A percentile compares a stretch with the other conserved stretches of the same genome.
phyloP scores from a whole-genome alignment of 2,888 invertebrate genomes.

The Drosophila stalkeri region DNA sequence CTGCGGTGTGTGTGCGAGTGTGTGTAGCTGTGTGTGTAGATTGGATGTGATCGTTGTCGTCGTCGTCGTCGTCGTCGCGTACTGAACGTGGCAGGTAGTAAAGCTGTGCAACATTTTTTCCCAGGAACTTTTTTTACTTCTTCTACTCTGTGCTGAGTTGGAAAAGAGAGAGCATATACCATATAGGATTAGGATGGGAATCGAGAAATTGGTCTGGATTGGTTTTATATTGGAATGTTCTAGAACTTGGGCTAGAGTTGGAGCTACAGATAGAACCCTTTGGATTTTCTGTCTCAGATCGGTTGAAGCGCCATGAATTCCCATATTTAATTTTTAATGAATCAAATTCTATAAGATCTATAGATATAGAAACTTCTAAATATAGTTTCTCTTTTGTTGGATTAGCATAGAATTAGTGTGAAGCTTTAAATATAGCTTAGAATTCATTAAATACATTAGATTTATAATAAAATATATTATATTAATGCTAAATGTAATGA shows the following conservation, averaged over 20 bases:
- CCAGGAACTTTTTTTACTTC: constrained; percentile 65
- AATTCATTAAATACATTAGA: too few relatives aligned
- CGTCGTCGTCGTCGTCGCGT: constrained; percentile 42
- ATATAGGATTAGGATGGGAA: neutral
- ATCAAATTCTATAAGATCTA: too few relatives aligned
- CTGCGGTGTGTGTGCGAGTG: neutral
- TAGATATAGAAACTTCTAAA: too few relatives aligned
- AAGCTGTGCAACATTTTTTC: constrained; percentile 80
- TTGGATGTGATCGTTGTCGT: constrained; percentile 52
- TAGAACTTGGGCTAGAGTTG: neutral
- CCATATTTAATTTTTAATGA: too few relatives aligned
- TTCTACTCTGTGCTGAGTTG: constrained; percentile 11
- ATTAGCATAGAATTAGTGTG: too few relatives aligned
- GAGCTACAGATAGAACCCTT: too few relatives aligned
- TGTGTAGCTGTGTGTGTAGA: constrained; percentile 16
- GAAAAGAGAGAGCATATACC: neutral
- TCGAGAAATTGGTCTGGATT: neutral
- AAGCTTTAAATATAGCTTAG: neutral
- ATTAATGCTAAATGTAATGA: too few relatives aligned
- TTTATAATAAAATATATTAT: too few relatives aligned
- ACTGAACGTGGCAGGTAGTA: constrained; percentile 67
- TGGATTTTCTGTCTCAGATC: too few relatives aligned
- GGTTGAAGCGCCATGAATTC: too few relatives aligned
- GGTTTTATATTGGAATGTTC: neutral
- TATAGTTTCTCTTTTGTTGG: too few relatives aligned